These are phyloP conservation scores for Eidolon helvum DNA, from an alignment of 2,113 vertebrate species.

Conservation along the genomic window DNA sequence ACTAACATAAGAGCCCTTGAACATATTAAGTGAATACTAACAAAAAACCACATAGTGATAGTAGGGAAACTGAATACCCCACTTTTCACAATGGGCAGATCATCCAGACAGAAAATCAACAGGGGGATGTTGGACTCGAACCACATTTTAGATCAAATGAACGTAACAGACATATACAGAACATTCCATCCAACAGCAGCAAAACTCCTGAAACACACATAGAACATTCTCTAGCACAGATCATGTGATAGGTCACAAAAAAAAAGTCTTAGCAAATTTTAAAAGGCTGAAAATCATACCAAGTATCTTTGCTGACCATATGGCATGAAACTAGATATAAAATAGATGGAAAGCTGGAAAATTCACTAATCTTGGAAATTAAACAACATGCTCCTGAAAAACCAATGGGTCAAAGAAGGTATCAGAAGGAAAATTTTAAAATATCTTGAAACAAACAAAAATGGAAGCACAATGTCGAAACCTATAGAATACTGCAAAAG, in stretches of 20 bases:
- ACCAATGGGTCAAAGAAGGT: not conserved
- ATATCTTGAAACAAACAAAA: not conserved
- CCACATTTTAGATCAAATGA: not conserved
- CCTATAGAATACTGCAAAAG: not conserved
- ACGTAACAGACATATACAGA: not conserved
- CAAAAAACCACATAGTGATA: not conserved
- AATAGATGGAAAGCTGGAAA: not conserved
- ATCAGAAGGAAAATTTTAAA: not conserved
- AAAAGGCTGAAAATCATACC: not conserved
- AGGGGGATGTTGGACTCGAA: not conserved
- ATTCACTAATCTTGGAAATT: not conserved
- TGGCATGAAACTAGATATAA: not conserved
- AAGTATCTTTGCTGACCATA: not conserved
- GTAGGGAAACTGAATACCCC: not conserved
- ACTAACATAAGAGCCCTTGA: not conserved
- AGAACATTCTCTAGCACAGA: not conserved
- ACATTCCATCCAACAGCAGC: not conserved
- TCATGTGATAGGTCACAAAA: not conserved
- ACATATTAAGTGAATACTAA: not conserved
- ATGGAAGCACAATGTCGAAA: not conserved
- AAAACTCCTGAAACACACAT: not conserved
- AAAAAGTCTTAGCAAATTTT: not conserved
- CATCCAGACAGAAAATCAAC: not conserved
- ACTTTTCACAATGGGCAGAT: not conserved
- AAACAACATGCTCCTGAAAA: not conserved